Conservation (phyloP, 1,140 invertebrate species). For the Habropoda laboriosa region DNA sequence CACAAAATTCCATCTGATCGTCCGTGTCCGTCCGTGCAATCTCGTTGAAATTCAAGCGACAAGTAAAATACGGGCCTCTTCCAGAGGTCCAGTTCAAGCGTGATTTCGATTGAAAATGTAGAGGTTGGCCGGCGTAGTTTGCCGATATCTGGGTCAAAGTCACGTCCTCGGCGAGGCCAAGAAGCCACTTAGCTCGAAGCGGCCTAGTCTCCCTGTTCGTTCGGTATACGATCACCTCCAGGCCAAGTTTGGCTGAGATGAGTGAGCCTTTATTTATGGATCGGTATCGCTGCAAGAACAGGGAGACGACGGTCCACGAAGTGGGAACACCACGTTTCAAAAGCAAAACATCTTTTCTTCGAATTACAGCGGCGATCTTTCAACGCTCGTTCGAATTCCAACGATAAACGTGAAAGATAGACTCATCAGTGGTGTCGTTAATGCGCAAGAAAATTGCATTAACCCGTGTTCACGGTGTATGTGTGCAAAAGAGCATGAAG, state of each 20-base stretch:
- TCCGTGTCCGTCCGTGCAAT: not conserved
- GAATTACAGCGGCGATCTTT: no score
- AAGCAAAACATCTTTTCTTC: not conserved
- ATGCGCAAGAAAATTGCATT: not conserved
- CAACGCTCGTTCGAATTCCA: not conserved
- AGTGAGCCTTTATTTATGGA: slow-evolving; percentile 76
- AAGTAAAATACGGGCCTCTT: not conserved
- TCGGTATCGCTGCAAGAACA: slow-evolving; percentile 54
- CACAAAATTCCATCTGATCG: not conserved
- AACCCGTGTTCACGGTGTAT: no score
- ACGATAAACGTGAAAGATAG: no score
- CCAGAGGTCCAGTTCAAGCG: no score
- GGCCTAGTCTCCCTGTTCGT: slow-evolving; percentile 69
- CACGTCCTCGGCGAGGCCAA: slow-evolving; percentile 78
- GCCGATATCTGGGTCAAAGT: slow-evolving; percentile 80
- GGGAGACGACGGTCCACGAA: not conserved
- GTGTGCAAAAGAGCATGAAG: not conserved
- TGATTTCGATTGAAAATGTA: slow-evolving; percentile 41
- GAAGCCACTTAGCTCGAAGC: slow-evolving; percentile 73
- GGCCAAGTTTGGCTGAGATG: slow-evolving; percentile 74
- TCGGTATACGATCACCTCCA: slow-evolving; percentile 67
- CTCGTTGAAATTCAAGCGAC: not conserved
- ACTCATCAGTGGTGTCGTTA: not conserved
- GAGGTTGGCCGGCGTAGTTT: slow-evolving; percentile 61
- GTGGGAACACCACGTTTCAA: no score